Evolutionary conservation across 2,888 invertebrate genomes (phyloP).

Genomic region (Pheosia tremula): DNA sequence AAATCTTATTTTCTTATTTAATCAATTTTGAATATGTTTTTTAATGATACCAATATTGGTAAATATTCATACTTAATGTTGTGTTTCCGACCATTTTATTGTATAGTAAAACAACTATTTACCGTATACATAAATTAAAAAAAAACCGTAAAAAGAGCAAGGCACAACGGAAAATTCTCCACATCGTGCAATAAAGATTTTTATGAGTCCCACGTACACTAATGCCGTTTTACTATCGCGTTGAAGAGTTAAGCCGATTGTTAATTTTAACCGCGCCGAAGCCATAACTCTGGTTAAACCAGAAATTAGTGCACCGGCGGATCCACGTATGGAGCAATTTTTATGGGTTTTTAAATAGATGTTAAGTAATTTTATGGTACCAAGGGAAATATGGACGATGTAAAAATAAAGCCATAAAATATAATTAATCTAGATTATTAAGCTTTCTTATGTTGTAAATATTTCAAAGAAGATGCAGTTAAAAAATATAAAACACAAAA

Average conservation of each 20-base stretch:
- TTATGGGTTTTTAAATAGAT: constrained; percentile 21
- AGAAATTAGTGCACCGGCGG: constrained; percentile 30
- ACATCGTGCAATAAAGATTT: constrained; percentile 29
- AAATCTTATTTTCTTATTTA: too few species aligned
- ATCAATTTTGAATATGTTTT: too few species aligned
- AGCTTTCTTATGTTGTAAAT: too few species aligned
- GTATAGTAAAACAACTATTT: neutral
- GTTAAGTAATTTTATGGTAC: constrained; percentile 4
- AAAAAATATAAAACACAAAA: too few species aligned
- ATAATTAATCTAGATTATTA: neutral
- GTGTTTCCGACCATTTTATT: too few species aligned
- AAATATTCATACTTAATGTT: too few species aligned
- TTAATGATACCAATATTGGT: too few species aligned
- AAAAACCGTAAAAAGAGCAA: constrained; percentile 22
- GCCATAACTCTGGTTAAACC: constrained; percentile 37
- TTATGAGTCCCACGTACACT: constrained; percentile 38
- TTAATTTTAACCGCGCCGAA: constrained; percentile 37
- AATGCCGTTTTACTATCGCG: constrained; percentile 32
- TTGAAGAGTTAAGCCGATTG: constrained; percentile 33
- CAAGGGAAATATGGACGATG: neutral
- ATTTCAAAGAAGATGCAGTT: too few species aligned
- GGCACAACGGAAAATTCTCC: constrained; percentile 27
- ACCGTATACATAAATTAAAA: constrained; percentile 7
- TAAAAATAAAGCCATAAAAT: neutral
- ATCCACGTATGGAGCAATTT: constrained; percentile 20